A percentile compares a stretch with the other conserved stretches of the same genome.
phyloP scores from a whole-genome alignment of 2,113 vertebrate species.

The Mobula birostris region DNA sequence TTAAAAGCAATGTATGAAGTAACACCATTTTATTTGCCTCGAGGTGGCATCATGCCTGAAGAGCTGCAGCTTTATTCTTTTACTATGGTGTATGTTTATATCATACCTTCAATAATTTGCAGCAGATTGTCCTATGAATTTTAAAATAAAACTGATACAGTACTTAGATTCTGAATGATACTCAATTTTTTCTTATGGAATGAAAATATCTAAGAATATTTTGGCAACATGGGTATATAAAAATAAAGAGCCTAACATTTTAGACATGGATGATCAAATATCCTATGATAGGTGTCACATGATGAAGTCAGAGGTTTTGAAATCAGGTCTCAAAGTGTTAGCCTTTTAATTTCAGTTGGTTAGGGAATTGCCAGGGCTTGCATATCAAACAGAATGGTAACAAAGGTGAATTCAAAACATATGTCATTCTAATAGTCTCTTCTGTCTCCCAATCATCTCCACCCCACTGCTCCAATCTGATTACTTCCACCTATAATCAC shows the following conservation, averaged over 20 bases:
- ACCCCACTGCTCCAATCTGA: background rate
- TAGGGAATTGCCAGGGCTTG: background rate
- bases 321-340: background rate
- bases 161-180: background rate
- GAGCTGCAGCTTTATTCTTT: background rate
- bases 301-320: too few relatives aligned
- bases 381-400: too few relatives aligned
- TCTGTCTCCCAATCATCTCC: too few relatives aligned
- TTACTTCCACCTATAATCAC: background rate
- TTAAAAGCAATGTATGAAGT: background rate
- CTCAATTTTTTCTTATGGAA: background rate
- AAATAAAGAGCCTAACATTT: too few relatives aligned
- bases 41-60: background rate
- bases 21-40: background rate
- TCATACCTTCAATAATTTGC: background rate
- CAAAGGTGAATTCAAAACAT: background rate
- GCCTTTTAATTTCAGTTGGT: background rate
- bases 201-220: background rate
- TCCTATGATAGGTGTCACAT: too few relatives aligned
- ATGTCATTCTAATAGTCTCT: too few relatives aligned
- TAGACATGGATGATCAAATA: too few relatives aligned
- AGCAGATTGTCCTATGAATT: background rate
- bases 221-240: background rate
- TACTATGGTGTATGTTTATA: background rate
- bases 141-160: background rate